Evolutionary conservation across 2,888 invertebrate species (phyloP).

Genomic region (Nomada fabriciana): DNA sequence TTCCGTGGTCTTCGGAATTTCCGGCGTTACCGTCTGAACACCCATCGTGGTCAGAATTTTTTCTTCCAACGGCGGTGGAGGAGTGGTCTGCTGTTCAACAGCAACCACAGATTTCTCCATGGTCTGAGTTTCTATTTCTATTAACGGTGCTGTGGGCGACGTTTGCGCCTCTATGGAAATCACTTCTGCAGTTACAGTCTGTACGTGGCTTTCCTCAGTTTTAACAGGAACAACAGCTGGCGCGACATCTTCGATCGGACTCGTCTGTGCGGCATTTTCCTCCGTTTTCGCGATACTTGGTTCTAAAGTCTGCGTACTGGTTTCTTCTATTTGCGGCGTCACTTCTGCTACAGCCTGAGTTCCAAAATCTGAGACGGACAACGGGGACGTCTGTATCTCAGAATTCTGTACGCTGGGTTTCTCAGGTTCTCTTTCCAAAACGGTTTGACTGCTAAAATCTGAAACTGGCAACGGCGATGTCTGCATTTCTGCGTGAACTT

Average conservation of each 20-base stretch:
- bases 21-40: slow-evolving; percentile 84
- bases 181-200: slow-evolving; percentile 81
- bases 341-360: slow-evolving; percentile 70
- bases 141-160: slow-evolving; percentile 80
- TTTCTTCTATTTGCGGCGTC: slow-evolving; percentile 84
- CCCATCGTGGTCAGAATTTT: slow-evolving; percentile 71
- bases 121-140: slow-evolving; percentile 86
- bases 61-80: slow-evolving; percentile 76
- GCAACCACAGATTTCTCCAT: slow-evolving; percentile 77
- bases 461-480: slow-evolving; percentile 86
- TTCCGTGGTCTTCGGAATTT: slow-evolving; percentile 79
- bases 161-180: slow-evolving; percentile 77
- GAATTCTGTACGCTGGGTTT: slow-evolving; percentile 80
- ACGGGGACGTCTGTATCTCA: slow-evolving; percentile 88
- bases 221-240: slow-evolving; percentile 79
- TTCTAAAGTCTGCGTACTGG: slow-evolving; percentile 85
- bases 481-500: slow-evolving; percentile 85
- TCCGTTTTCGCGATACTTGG: slow-evolving; percentile 79
- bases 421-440: slow-evolving; percentile 74
- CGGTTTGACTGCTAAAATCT: slow-evolving; percentile 73
- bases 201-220: slow-evolving; percentile 83
- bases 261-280: slow-evolving; percentile 83
- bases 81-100: slow-evolving; percentile 80
- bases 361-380: slow-evolving; percentile 76
- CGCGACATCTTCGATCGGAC: slow-evolving; percentile 83